Evolutionary conservation across 2,797 vertebrate genomes (phyloP), one percentile per base, ranked within the genome.

Genomic region (Tokudaia muenninki): DNA sequence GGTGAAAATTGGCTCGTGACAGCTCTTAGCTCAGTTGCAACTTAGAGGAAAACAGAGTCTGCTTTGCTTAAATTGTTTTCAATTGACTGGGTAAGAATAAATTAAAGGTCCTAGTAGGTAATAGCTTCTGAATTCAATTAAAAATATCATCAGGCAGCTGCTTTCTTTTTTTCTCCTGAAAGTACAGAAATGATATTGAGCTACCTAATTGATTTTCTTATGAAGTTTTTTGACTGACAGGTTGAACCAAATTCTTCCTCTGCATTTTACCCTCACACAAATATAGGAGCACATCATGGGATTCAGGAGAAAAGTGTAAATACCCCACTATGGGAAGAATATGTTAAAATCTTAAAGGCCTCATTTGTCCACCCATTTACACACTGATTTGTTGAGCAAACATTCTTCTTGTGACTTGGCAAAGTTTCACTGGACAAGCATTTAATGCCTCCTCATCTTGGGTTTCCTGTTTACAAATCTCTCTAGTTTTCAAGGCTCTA

Each of bases 61-160:
- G 96, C 87, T 96, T 96, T 97, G 91, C 97, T 96, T 97, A 97
- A 98, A 98, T 97, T 97, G 97, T 98, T 97, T 98, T 97, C 92
- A 24, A 97, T 97, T 98, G 97, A 97, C 96, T 97, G 97, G 52
- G 75, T 96, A 97, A 97, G 94, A 97, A 97, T 97, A 97, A 97
- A 97, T 97, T 97, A 97, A 96, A 97, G 95, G 92, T 97, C 94
- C 96, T 96, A 4, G 3, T 97, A 97, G 97, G 97, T 97, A 97
- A 98, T 95, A 95, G 94, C 89, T 97, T 97, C 92, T 97, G 96
- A 97, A 97, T 97, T 98, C 96, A 98, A 98, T 98, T 98, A 98
- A 97, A 97, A 97, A 96, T 98, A 95, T 97, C 92, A 97, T 97
- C 96, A 97, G 87, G 94, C 97, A 97, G 83, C 92, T 96, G 92